A percentile compares a stretch with the other conserved stretches of the same genome.
These are phyloP conservation scores for Adrianichthys oophorus DNA, from an alignment of 2,797 vertebrate genomes.

Conservation along the genomic window DNA sequence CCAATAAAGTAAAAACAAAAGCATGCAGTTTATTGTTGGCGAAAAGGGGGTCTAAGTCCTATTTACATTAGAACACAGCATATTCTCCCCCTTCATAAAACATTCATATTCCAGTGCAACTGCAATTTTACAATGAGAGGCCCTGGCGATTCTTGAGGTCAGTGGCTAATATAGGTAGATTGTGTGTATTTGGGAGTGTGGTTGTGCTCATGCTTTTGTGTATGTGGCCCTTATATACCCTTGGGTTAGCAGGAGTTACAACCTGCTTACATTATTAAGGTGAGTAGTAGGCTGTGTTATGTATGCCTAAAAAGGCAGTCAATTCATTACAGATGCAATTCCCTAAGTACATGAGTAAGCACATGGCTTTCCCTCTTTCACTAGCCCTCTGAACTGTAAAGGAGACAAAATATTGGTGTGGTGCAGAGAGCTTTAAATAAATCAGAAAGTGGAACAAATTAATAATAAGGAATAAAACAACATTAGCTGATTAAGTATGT, in stretches of 20 bases:
- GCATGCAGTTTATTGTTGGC: not conserved
- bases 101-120: slow-evolving; percentile 55
- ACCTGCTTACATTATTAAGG: slow-evolving; percentile 78
- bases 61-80: slow-evolving; percentile 10
- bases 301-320: slow-evolving; percentile 75
- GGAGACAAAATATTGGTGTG: slow-evolving; percentile 75
- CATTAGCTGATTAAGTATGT: slow-evolving; percentile 87
- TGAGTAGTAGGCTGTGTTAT: slow-evolving; percentile 69
- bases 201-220: slow-evolving; percentile 33
- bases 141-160: slow-evolving; percentile 63
- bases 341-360: slow-evolving; percentile 77
- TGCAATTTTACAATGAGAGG: slow-evolving; percentile 55
- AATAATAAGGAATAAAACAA: slow-evolving; percentile 83
- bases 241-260: slow-evolving; percentile 75
- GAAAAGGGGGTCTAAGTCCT: not conserved
- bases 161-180: slow-evolving; percentile 59
- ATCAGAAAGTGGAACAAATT: slow-evolving; percentile 76
- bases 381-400: slow-evolving; percentile 67
- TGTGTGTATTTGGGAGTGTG: slow-evolving; percentile 38
- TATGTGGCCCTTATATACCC: slow-evolving; percentile 61
- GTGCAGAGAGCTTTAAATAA: slow-evolving; percentile 72
- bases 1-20: not conserved
- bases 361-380: slow-evolving; percentile 48
- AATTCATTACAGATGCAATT: slow-evolving; percentile 79
- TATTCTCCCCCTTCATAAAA: slow-evolving; percentile 46